A percentile compares a stretch with the other conserved stretches of the same genome.
phyloP scores from a whole-genome alignment of 2,888 invertebrate genomes.

The Drosophila gaucha region DNA sequence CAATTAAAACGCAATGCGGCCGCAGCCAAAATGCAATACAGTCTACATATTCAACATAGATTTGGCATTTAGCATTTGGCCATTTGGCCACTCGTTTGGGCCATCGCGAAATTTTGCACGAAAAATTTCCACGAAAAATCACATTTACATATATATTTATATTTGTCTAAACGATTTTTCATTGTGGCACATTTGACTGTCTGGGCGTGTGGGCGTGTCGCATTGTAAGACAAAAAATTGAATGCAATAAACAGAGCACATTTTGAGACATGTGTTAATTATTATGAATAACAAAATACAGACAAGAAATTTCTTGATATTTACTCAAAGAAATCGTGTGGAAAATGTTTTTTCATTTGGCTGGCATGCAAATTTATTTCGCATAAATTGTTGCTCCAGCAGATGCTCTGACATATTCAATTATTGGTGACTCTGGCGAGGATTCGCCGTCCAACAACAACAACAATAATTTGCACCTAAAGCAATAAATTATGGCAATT shows the following conservation, averaged over 20 bases:
- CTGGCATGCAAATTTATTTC: slow-evolving; percentile 57
- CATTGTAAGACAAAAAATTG: slow-evolving; percentile 27
- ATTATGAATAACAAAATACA: slow-evolving; percentile 14
- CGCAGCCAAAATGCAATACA: slow-evolving; percentile 33
- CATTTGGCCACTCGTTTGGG: slow-evolving; percentile 16
- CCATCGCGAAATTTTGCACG: not conserved
- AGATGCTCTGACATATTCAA: slow-evolving; percentile 57
- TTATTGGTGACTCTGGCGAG: slow-evolving; percentile 50
- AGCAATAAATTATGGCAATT: slow-evolving; percentile 78
- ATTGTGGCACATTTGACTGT: slow-evolving; percentile 17
- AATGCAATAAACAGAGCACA: slow-evolving; percentile 29
- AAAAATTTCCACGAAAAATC: slow-evolving; percentile 31
- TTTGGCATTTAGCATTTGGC: slow-evolving; percentile 35
- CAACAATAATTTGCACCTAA: slow-evolving; percentile 58
- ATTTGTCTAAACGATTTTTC: slow-evolving; percentile 6
- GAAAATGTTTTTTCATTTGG: slow-evolving; percentile 7
- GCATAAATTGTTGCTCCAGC: slow-evolving; percentile 51
- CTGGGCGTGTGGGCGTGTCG: slow-evolving; percentile 53
- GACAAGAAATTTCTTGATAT: not conserved
- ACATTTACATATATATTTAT: not conserved
- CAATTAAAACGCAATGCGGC: slow-evolving; percentile 63
- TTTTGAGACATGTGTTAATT: slow-evolving; percentile 51
- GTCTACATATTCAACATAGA: slow-evolving; percentile 9
- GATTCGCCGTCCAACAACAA: slow-evolving; percentile 13
- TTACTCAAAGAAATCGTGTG: slow-evolving; percentile 20